Evolutionary conservation across 2,797 vertebrate genomes (phyloP).

Genomic region (Hemibagrus guttatus): DNA sequence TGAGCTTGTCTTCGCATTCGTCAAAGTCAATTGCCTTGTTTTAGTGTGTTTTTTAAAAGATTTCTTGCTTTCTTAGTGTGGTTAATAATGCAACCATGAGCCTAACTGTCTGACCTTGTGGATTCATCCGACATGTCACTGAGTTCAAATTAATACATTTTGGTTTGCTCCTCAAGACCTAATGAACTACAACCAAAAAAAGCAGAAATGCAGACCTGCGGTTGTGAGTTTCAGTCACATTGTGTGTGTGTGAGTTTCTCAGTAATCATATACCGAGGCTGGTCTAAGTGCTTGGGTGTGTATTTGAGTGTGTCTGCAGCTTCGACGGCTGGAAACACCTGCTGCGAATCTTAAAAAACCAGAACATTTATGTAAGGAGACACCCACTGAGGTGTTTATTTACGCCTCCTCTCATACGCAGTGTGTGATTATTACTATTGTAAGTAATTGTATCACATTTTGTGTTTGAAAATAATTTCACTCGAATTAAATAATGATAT

Average conservation of each 20-base stretch:
- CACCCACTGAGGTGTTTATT: constrained; percentile 9
- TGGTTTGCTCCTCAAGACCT: background rate
- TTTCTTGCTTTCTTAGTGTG: constrained; percentile 28
- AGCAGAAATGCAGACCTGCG: background rate
- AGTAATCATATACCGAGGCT: constrained; percentile 59
- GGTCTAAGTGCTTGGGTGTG: constrained; percentile 6
- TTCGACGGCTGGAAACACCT: constrained; percentile 28
- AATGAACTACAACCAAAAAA: constrained; percentile 7
- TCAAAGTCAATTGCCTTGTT: constrained; percentile 58
- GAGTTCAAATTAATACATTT: background rate
- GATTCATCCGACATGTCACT: constrained; percentile 1
- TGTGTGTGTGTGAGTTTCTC: background rate
- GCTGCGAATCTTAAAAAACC: constrained; percentile 14
- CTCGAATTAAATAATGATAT: background rate
- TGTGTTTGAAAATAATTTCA: background rate
- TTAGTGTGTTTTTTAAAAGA: constrained; percentile 55
- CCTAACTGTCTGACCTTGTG: constrained; percentile 9
- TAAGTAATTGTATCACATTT: background rate
- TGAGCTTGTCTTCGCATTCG: constrained; percentile 59
- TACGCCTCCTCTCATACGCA: background rate
- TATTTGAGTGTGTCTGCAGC: constrained; percentile 20
- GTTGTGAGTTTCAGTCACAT: background rate
- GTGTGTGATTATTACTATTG: background rate
- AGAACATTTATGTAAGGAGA: background rate
- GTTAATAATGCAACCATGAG: constrained; percentile 24